Evolutionary conservation across 2,888 invertebrate species (phyloP).

Genomic region (Trachelus troglodyta): DNA sequence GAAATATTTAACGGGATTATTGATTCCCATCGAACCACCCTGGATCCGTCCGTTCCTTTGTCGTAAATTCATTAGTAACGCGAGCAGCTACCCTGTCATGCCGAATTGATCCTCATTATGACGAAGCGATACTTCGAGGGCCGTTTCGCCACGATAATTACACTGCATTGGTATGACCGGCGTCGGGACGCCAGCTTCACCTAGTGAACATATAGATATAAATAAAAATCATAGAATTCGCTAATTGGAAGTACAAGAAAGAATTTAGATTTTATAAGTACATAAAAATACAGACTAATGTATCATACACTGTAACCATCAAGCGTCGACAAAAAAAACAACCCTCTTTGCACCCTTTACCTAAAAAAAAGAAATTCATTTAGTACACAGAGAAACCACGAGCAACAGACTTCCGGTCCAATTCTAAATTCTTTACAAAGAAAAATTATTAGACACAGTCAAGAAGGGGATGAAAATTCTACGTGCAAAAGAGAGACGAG

Average conservation of each 20-base stretch:
- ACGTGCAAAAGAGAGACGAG: conserved; percentile 14
- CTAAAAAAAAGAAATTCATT: neutral
- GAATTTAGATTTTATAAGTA: neutral
- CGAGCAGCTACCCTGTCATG: conserved; percentile 20
- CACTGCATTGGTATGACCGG: neutral
- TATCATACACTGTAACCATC: no score
- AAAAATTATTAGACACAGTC: neutral
- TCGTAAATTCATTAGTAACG: conserved; percentile 50
- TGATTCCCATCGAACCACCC: conserved; percentile 44
- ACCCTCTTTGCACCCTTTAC: neutral
- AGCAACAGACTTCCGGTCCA: neutral
- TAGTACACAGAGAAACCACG: neutral
- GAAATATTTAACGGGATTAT: conserved; percentile 62
- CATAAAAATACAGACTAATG: no score
- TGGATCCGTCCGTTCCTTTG: neutral
- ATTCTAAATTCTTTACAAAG: neutral
- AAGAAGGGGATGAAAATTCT: neutral
- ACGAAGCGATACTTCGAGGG: neutral
- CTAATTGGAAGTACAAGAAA: neutral
- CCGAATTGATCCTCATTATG: neutral
- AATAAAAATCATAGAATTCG: neutral
- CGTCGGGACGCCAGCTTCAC: neutral
- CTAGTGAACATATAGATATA: neutral
- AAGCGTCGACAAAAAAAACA: neutral
- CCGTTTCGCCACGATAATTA: neutral